phyloP scores from a whole-genome alignment of 2,797 vertebrate species.

The Oreortyx pictus region DNA sequence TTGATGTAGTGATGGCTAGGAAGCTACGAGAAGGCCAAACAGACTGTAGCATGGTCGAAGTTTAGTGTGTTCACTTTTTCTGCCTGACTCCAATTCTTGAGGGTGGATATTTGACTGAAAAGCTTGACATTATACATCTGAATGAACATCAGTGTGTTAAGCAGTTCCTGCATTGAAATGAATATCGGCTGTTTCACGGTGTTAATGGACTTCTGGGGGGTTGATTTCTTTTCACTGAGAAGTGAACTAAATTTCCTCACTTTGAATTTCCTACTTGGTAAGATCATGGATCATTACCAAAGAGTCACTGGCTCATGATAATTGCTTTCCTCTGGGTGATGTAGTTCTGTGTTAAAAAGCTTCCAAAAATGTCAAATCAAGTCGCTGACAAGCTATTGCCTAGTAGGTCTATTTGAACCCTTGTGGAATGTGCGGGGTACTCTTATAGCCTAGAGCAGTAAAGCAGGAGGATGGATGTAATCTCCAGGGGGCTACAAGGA shows the following conservation, averaged over 20 bases:
- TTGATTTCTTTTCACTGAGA: background rate
- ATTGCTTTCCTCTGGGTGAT: background rate
- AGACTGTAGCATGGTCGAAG: fast-evolving
- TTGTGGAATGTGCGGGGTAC: too few species aligned
- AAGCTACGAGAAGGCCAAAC: background rate
- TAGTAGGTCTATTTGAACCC: too few species aligned
- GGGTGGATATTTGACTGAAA: background rate
- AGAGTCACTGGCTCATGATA: background rate
- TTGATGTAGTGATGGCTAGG: background rate
- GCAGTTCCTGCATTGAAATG: background rate
- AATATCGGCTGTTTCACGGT: background rate
- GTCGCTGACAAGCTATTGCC: background rate
- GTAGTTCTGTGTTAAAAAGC: background rate
- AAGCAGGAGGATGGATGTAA: background rate
- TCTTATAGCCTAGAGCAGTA: background rate
- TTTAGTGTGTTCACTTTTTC: background rate
- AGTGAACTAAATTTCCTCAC: background rate
- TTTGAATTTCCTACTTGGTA: background rate
- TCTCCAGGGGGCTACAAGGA: background rate
- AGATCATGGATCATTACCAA: background rate
- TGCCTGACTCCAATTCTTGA: background rate
- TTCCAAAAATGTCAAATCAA: background rate
- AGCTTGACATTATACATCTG: background rate
- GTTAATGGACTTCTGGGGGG: fast-evolving
- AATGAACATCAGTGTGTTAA: background rate